phyloP scores from a whole-genome alignment of 2,888 invertebrate species.

The Acanthosoma haemorrhoidale region DNA sequence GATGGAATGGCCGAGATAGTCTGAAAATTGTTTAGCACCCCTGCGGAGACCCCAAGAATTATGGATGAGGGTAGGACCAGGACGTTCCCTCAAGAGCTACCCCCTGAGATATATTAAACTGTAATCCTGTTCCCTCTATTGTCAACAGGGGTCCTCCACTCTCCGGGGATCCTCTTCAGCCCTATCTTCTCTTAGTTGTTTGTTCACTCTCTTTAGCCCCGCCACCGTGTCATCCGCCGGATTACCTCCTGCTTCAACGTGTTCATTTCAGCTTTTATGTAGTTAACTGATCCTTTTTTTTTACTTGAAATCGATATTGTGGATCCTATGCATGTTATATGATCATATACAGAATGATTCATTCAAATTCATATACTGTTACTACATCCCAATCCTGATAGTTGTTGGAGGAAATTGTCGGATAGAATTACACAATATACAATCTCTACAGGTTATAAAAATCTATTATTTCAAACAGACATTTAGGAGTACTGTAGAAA shows the following conservation, averaged over 20 bases:
- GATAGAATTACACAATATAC: too few relatives aligned
- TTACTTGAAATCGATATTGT: too few relatives aligned
- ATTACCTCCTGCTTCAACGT: background rate
- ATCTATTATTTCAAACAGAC: too few relatives aligned
- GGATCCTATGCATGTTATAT: too few relatives aligned
- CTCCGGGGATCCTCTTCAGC: background rate
- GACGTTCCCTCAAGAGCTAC: background rate
- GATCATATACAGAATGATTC: too few relatives aligned
- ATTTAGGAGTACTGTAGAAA: too few relatives aligned
- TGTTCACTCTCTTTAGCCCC: slow-evolving; percentile 1
- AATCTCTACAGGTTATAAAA: too few relatives aligned
- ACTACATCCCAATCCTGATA: too few relatives aligned
- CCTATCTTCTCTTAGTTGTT: background rate
- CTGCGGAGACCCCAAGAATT: background rate
- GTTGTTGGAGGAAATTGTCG: too few relatives aligned
- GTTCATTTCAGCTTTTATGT: too few relatives aligned
- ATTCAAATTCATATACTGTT: too few relatives aligned
- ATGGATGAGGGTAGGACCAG: slow-evolving; percentile 4
- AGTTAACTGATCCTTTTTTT: too few relatives aligned
- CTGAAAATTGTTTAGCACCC: background rate
- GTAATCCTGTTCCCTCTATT: background rate
- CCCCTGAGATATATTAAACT: slow-evolving; percentile 11
- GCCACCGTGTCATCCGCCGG: background rate
- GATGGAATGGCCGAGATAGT: background rate
- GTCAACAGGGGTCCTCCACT: slow-evolving; percentile 10